phyloP scores from a whole-genome alignment of 2,113 vertebrate genomes.

The Orientallactaga bullata region DNA sequence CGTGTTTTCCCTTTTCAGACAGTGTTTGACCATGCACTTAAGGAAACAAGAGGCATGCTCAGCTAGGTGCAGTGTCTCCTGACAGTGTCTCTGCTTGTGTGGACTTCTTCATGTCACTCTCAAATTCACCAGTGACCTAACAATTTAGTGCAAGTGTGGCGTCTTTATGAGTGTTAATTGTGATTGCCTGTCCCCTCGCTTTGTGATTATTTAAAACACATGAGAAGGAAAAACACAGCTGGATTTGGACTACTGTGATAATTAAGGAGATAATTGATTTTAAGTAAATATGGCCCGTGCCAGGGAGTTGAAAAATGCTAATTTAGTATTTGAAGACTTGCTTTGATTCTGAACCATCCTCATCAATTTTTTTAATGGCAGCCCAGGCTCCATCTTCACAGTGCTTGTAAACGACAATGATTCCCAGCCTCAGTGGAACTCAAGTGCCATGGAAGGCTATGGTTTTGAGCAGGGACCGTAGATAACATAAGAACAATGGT shows the following conservation, averaged over 20 bases:
- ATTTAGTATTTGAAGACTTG: background rate
- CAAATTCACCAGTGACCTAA: background rate
- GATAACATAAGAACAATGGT: background rate
- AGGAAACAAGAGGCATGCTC: background rate
- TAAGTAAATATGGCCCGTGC: background rate
- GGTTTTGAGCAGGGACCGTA: background rate
- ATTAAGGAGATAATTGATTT: background rate
- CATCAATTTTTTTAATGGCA: conserved; percentile 2
- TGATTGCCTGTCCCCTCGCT: background rate
- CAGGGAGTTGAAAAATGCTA: background rate
- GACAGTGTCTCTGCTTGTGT: background rate
- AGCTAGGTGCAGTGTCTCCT: background rate
- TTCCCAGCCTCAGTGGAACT: background rate
- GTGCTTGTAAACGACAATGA: background rate
- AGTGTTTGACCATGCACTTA: background rate
- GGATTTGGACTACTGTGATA: background rate
- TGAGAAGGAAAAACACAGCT: background rate
- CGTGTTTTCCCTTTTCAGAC: no score
- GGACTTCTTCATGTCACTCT: background rate
- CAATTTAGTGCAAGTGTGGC: background rate
- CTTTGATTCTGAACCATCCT: background rate
- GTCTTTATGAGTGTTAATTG: background rate
- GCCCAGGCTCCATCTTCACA: background rate
- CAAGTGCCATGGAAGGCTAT: no score
- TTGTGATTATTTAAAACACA: background rate